Conservation (phyloP, 2,888 invertebrate species). For the Enchytraeus crypticus region DNA sequence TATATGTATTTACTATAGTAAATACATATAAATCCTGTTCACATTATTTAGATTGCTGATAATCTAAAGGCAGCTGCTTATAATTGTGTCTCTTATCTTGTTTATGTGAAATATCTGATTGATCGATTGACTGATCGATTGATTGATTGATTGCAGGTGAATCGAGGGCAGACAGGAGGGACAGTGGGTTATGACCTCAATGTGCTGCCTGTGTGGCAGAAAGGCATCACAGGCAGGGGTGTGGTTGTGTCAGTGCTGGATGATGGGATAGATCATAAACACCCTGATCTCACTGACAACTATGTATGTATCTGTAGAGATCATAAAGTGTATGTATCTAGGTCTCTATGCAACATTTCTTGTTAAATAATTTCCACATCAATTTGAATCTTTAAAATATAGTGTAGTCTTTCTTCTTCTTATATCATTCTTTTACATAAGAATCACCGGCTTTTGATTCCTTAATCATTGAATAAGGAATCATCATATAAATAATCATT, state of each 20-base stretch:
- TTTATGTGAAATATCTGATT: no score
- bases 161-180: slow-evolving; percentile 40
- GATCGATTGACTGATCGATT: no score
- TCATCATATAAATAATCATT: neutral
- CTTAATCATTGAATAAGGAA: no score
- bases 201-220: slow-evolving; percentile 44
- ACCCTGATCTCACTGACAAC: slow-evolving; percentile 45
- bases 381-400: neutral
- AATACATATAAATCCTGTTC: no score
- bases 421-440: neutral
- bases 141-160: slow-evolving; percentile 29
- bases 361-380: neutral
- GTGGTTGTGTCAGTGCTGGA: slow-evolving; percentile 46
- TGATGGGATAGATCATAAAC: slow-evolving; percentile 49
- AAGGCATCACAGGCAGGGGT: slow-evolving; percentile 45
- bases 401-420: neutral
- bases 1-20: no score
- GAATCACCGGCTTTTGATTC: neutral
- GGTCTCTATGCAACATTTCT: no score
- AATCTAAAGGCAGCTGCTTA: no score
- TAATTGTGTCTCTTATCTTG: no score
- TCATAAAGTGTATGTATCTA: no score
- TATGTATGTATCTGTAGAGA: slow-evolving; percentile 41
- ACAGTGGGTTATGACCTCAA: slow-evolving; percentile 40
- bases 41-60: no score